phyloP scores from a whole-genome alignment of 2,113 vertebrate genomes.

The Daubentonia madagascariensis region DNA sequence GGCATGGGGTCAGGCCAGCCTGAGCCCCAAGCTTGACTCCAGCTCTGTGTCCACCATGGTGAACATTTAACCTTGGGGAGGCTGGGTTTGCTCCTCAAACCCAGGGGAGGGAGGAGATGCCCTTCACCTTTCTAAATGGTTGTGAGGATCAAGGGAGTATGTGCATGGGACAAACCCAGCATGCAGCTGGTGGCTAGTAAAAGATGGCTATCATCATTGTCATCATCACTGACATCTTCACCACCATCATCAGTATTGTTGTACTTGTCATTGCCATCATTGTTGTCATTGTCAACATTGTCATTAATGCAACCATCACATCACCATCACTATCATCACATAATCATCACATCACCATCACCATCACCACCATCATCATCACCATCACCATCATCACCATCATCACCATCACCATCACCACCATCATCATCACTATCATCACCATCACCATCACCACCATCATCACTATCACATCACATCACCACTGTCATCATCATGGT shows the following conservation, averaged over 20 bases:
- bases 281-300: too few species aligned
- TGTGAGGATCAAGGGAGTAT: rapidly evolving
- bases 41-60: rapidly evolving
- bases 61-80: rapidly evolving
- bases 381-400: background rate
- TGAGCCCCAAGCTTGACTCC: rapidly evolving
- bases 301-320: background rate
- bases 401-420: background rate
- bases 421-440: rapidly evolving
- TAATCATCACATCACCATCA: background rate
- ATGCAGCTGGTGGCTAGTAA: background rate
- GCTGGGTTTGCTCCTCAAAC: rapidly evolving
- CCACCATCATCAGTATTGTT: background rate
- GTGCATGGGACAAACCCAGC: rapidly evolving
- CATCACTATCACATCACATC: background rate
- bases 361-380: background rate
- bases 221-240: background rate
- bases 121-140: rapidly evolving
- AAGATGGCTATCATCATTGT: rapidly evolving
- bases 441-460: rapidly evolving
- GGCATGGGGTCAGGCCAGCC: rapidly evolving
- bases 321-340: background rate
- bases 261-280: too few species aligned
- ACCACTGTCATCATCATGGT: background rate
- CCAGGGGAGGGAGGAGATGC: background rate